Evolutionary conservation across 2,113 vertebrate species (phyloP).

Genomic region (Fulica atra): DNA sequence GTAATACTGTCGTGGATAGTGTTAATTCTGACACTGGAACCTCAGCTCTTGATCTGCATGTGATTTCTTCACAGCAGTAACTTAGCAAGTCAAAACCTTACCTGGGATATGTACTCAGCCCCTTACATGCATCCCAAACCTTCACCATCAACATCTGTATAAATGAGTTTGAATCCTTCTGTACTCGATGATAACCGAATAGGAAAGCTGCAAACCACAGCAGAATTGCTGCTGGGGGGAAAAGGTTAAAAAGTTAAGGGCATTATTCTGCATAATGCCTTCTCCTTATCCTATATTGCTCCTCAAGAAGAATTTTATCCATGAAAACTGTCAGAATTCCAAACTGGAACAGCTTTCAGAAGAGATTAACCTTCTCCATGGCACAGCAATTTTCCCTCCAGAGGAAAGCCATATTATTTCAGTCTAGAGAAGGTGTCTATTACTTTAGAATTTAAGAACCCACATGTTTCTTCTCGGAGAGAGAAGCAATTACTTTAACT

Average conservation of each 20-base stretch:
- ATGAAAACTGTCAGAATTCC: constrained; percentile 49
- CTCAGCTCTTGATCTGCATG: fast-evolving
- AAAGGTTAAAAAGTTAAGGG: not conserved
- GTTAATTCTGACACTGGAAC: not conserved
- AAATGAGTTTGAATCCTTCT: not conserved
- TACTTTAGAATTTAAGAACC: constrained; percentile 67
- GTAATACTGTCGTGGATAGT: not conserved
- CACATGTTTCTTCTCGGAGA: constrained; percentile 46
- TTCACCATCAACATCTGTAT: not conserved
- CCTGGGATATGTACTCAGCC: not conserved
- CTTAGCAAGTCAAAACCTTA: not conserved
- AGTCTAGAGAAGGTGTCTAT: constrained; percentile 59
- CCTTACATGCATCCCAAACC: not conserved
- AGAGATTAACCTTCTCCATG: constrained; percentile 54
- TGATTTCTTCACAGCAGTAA: not conserved
- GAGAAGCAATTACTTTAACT: constrained; percentile 63
- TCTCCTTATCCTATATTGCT: not conserved
- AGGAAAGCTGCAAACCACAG: not conserved
- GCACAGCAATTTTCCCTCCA: constrained; percentile 58
- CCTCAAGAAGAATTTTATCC: constrained; percentile 36
- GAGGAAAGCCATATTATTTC: constrained; percentile 62
- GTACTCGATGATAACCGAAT: not conserved
- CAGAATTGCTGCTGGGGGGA: not conserved
- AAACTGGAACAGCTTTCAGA: constrained; percentile 36
- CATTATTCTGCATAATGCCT: not conserved